Conservation (phyloP, 2,113 vertebrate genomes). For the Pomatostomus ruficeps region DNA sequence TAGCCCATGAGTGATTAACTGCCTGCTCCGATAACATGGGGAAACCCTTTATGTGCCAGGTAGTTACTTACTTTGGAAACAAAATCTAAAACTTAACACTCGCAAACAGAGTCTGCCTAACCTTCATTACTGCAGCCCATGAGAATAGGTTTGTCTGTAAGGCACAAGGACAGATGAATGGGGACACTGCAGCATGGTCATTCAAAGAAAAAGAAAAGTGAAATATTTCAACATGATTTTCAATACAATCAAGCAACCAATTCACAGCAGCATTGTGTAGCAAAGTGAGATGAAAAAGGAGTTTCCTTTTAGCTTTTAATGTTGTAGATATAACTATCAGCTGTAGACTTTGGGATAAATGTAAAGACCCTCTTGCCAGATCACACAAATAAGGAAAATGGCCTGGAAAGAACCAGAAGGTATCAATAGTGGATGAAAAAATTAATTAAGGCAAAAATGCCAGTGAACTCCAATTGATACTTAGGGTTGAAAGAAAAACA, state of each 20-base stretch:
- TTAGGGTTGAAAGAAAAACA: not conserved
- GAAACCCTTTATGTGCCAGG: not conserved
- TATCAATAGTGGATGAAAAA: not conserved
- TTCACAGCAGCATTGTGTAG: not conserved
- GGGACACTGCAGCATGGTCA: not conserved
- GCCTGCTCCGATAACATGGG: not conserved
- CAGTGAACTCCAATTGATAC: not conserved
- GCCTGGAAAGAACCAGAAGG: not conserved
- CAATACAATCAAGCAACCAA: not conserved
- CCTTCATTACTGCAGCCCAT: not conserved
- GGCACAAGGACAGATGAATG: not conserved
- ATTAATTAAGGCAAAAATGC: not conserved
- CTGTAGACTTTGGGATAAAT: fast-evolving
- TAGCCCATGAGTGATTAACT: not conserved
- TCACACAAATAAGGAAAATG: not conserved
- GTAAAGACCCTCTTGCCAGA: not conserved
- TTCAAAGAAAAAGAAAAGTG: not conserved
- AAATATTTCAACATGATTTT: not conserved
- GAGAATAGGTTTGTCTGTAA: not conserved
- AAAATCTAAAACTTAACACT: not conserved
- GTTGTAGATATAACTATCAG: not conserved
- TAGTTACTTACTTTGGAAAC: not conserved
- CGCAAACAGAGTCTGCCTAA: not conserved
- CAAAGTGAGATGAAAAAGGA: not conserved
- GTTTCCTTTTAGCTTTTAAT: not conserved